Percentiles rank a stretch among this genome's conserved stretches.
phyloP scores from a whole-genome alignment of 2,888 invertebrate genomes.

The Cosmia trapezina region DNA sequence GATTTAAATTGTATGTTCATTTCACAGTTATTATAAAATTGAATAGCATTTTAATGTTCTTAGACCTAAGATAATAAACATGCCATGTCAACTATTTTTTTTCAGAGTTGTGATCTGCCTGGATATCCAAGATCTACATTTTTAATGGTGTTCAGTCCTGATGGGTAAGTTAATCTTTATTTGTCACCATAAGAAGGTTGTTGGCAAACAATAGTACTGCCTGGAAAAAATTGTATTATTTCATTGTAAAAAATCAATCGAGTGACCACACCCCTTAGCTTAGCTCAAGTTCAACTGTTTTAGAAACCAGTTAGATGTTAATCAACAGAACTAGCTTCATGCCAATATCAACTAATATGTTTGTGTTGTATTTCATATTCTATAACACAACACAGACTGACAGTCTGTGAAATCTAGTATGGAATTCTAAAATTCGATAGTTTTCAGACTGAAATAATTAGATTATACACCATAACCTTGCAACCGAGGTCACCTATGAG shows the following conservation, averaged over 20 bases:
- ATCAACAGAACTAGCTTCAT: slow-evolving; percentile 2
- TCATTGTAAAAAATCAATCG: background rate
- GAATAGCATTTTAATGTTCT: background rate
- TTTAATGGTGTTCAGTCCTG: slow-evolving; percentile 96
- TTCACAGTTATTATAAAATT: slow-evolving; percentile 5
- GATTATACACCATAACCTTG: background rate
- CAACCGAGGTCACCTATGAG: background rate
- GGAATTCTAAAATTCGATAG: background rate
- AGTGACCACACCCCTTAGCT: background rate
- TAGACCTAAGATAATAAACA: background rate
- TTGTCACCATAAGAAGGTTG: background rate
- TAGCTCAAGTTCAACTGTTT: background rate
- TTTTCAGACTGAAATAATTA: background rate
- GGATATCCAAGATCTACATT: slow-evolving; percentile 95
- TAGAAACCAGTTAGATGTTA: slow-evolving; percentile 3
- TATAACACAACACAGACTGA: background rate
- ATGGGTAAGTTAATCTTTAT: slow-evolving; percentile 91
- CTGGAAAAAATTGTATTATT: background rate
- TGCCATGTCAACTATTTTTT: slow-evolving; percentile 58
- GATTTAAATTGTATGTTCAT: slow-evolving; percentile 1
- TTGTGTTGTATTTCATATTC: background rate
- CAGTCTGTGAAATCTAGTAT: background rate
- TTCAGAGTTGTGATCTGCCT: slow-evolving; percentile 93
- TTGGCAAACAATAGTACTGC: background rate
- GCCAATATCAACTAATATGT: background rate